Percentiles rank a stretch among this genome's conserved stretches.
phyloP scores from a whole-genome alignment of 2,113 vertebrate species.

The Patagioenas fasciata region DNA sequence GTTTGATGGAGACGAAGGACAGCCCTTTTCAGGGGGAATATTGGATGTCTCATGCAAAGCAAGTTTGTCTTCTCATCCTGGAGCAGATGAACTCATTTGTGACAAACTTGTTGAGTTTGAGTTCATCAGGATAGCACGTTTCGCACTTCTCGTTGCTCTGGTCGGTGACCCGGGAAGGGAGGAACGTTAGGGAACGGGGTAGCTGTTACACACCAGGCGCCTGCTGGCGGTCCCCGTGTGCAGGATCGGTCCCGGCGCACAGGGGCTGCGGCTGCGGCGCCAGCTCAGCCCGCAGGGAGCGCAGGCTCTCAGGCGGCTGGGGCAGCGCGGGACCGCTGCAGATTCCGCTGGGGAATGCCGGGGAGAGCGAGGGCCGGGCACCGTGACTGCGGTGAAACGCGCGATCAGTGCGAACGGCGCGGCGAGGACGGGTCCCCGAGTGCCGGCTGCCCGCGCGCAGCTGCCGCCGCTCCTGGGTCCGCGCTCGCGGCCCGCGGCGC shows the following conservation, averaged over 20 bases:
- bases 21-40: not conserved
- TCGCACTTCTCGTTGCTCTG: not conserved
- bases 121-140: not conserved
- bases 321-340: not conserved
- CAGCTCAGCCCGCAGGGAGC: no score
- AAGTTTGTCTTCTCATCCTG: not conserved
- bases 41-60: not conserved
- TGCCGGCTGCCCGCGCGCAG: not conserved
- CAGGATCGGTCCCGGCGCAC: not conserved
- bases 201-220: not conserved
- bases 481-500: no score
- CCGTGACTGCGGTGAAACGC: constrained; percentile 18
- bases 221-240: not conserved
- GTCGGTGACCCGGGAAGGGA: not conserved
- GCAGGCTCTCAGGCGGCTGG: no score
- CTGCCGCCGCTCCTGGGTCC: constrained; percentile 4
- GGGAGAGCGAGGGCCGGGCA: not conserved
- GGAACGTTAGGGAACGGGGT: not conserved
- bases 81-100: not conserved
- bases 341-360: not conserved
- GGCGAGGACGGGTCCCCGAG: not conserved
- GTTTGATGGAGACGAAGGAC: not conserved
- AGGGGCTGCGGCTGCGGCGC: not conserved
- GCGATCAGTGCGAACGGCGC: constrained; percentile 27
- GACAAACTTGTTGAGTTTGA: not conserved